Conservation (phyloP, 1,140 invertebrate genomes). For the Trichomalopsis sarcophagae region DNA sequence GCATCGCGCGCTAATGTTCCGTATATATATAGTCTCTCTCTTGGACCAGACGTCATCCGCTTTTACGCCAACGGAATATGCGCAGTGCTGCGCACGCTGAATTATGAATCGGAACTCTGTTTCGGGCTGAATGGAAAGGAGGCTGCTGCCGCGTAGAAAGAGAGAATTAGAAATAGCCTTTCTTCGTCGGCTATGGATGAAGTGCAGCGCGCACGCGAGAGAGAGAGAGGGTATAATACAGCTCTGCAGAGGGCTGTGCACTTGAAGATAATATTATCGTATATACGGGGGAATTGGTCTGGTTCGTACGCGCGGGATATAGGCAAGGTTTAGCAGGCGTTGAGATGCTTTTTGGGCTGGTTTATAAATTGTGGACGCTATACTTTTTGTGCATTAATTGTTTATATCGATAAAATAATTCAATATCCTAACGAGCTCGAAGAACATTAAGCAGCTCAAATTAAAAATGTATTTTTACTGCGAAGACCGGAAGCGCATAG, state of each 20-base stretch:
- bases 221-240: too few relatives aligned
- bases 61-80: not conserved
- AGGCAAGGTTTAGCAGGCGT: too few relatives aligned
- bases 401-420: not conserved
- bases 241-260: slow-evolving; percentile 1
- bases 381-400: too few relatives aligned
- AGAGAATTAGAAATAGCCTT: slow-evolving; percentile 24
- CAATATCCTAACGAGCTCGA: not conserved
- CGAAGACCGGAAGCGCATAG: not conserved
- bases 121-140: slow-evolving; percentile 5
- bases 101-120: slow-evolving; percentile 3
- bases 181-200: not conserved
- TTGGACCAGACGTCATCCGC: not conserved
- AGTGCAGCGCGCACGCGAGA: too few relatives aligned
- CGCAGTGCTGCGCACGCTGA: not conserved
- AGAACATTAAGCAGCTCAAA: not conserved
- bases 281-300: not conserved
- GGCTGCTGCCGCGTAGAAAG: not conserved
- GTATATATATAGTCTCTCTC: not conserved
- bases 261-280: slow-evolving; percentile 28
- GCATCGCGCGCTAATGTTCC: not conserved
- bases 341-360: too few relatives aligned
- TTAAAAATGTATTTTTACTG: slow-evolving; percentile 13
- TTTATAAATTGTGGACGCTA: too few relatives aligned
- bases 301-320: too few relatives aligned